Percentiles rank a stretch among this genome's conserved stretches.
These are phyloP conservation scores for Ectemnius lituratus DNA, from an alignment of 2,888 invertebrate genomes.

Conservation along the genomic window DNA sequence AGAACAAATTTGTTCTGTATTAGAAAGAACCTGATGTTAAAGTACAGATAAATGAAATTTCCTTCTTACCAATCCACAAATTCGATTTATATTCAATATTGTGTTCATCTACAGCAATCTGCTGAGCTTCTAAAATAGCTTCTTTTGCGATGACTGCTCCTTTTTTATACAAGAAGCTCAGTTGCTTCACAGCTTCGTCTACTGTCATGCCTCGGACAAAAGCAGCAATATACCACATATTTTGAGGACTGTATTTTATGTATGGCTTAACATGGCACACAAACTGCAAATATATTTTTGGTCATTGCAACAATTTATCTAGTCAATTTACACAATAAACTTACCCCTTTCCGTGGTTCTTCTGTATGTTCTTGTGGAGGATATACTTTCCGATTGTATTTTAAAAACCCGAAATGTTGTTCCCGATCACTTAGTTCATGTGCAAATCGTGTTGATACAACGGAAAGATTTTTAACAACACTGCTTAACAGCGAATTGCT, in stretches of 20 bases:
- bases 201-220: conserved; percentile 94
- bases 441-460: too few species aligned
- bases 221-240: conserved; percentile 94
- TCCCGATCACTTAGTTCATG: not conserved
- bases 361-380: conserved; percentile 88
- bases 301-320: not conserved
- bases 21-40: not conserved
- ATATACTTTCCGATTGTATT: conserved; percentile 87
- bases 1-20: conserved; percentile 63
- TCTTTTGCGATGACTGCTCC: conserved; percentile 87
- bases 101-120: conserved; percentile 90
- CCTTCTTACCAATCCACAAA: conserved; percentile 91
- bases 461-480: too few species aligned
- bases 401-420: conserved; percentile 79
- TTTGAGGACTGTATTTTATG: conserved; percentile 93
- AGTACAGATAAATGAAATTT: not conserved
- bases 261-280: conserved; percentile 91
- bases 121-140: conserved; percentile 92
- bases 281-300: conserved; percentile 82
- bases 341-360: conserved; percentile 90
- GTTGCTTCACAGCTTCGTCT: conserved; percentile 95
- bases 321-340: conserved; percentile 58
- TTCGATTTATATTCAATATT: conserved; percentile 97
- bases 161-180: conserved; percentile 89
- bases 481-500: too few species aligned